Percentiles rank a stretch among this genome's conserved stretches.
These are phyloP conservation scores for Margaritifera margaritifera DNA, from an alignment of 2,888 invertebrate species.

Conservation along the genomic window DNA sequence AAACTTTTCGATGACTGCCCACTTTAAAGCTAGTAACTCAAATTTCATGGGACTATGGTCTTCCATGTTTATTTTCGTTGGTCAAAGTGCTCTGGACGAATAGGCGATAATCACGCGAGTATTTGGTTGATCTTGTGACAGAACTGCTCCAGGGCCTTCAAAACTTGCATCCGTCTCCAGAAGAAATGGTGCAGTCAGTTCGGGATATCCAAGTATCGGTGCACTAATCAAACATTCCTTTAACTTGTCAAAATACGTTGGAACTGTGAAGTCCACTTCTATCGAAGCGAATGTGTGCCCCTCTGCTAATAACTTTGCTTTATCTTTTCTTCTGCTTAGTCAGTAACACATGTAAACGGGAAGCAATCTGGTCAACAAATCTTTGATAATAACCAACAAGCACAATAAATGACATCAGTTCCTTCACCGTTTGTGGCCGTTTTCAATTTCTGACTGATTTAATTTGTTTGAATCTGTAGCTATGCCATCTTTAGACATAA, in stretches of 20 bases:
- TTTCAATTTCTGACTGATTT: conserved; percentile 18
- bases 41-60: conserved; percentile 17
- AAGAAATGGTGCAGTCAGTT: conserved; percentile 31
- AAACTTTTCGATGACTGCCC: too few relatives aligned
- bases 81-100: conserved; percentile 21
- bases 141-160: conserved; percentile 33
- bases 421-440: neutral
- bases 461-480: conserved; percentile 3
- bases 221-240: conserved; percentile 26
- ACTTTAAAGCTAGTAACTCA: conserved; percentile 15
- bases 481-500: neutral
- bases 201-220: conserved; percentile 39
- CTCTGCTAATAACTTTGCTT: too few relatives aligned
- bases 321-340: too few relatives aligned
- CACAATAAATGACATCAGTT: too few relatives aligned
- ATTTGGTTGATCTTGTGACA: conserved; percentile 35
- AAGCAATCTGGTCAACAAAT: too few relatives aligned
- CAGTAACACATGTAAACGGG: neutral
- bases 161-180: conserved; percentile 38
- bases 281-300: neutral
- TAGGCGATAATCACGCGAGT: conserved; percentile 19
- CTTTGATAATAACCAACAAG: neutral
- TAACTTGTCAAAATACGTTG: conserved; percentile 24
- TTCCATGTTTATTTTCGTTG: conserved; percentile 27
- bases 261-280: conserved; percentile 15